Percentiles rank a stretch among this genome's conserved stretches.
phyloP scores from a whole-genome alignment of 2,113 vertebrate species.

The Thamnaconus septentrionalis region DNA sequence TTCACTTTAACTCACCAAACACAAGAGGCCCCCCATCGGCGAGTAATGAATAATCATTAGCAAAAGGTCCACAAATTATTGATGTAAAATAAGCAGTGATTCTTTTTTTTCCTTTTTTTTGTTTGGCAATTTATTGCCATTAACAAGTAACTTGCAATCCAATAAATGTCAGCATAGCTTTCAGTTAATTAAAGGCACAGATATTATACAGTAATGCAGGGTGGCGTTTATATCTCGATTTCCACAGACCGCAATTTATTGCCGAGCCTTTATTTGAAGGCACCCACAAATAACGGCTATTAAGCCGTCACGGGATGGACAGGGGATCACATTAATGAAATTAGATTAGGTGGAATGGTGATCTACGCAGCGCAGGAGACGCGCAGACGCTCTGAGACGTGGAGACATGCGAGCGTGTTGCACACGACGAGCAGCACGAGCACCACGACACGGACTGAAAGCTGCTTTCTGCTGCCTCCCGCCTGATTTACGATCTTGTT shows the following conservation, averaged over 20 bases:
- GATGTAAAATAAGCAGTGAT: slow-evolving; percentile 85
- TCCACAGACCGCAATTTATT: slow-evolving; percentile 92
- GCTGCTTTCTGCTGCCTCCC: slow-evolving; percentile 12
- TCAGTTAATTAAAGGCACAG: slow-evolving; percentile 99
- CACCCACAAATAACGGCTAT: slow-evolving; percentile 97
- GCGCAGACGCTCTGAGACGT: slow-evolving; percentile 27
- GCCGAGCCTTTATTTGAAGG: slow-evolving; percentile 91
- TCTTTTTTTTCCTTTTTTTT: slow-evolving; percentile 79
- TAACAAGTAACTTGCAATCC: slow-evolving; percentile 95
- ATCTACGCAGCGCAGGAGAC: slow-evolving; percentile 70
- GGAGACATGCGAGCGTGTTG: slow-evolving; percentile 14
- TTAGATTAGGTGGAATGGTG: slow-evolving; percentile 86
- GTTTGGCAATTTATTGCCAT: slow-evolving; percentile 84
- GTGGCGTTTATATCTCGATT: slow-evolving; percentile 97
- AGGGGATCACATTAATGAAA: slow-evolving; percentile 96
- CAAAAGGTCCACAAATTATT: slow-evolving; percentile 81
- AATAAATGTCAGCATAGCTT: slow-evolving; percentile 98
- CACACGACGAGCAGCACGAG: slow-evolving; percentile 2
- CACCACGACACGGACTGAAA: slow-evolving; percentile 28
- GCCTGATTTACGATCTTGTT: no score
- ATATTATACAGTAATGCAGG: slow-evolving; percentile 95
- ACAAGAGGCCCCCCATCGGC: slow-evolving; percentile 63
- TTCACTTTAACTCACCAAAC: slow-evolving; percentile 75
- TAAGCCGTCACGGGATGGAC: slow-evolving; percentile 93
- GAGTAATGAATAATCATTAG: slow-evolving; percentile 78